A percentile compares a stretch with the other conserved stretches of the same genome.
Conservation (phyloP, 2,797 vertebrate genomes). For the Euphonia xanthogaster region DNA sequence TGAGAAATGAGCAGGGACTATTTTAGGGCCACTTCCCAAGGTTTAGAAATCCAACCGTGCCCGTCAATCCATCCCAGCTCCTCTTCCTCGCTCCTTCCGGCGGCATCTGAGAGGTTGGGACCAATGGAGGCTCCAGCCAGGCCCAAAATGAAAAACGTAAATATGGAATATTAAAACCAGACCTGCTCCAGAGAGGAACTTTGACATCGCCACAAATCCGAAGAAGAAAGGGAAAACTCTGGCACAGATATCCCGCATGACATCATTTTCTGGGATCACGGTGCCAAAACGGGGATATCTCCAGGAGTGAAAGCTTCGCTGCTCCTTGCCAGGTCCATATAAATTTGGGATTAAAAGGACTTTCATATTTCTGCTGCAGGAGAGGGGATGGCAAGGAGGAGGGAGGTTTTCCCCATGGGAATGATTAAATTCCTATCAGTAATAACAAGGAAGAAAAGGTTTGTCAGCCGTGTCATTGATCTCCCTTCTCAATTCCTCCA, state of each 20-base stretch:
- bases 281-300: constrained; percentile 28
- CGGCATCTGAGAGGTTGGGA: background rate
- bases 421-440: background rate
- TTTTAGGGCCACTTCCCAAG: background rate
- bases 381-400: background rate
- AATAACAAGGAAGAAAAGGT: background rate
- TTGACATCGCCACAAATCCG: constrained; percentile 17
- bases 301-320: background rate
- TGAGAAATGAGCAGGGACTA: background rate
- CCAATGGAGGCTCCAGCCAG: background rate
- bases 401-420: background rate
- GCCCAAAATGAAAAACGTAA: constrained; percentile 4
- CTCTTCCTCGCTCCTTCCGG: background rate
- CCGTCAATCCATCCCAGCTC: background rate
- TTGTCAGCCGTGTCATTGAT: background rate
- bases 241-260: background rate
- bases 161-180: constrained; percentile 56
- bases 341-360: background rate
- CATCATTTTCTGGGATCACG: background rate
- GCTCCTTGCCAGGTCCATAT: background rate
- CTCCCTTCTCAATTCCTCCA: background rate
- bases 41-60: background rate
- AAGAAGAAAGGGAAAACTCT: constrained; percentile 53
- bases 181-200: constrained; percentile 19
- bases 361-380: background rate